phyloP scores from a whole-genome alignment of 2,888 invertebrate species.

The Drosophila borborema region DNA sequence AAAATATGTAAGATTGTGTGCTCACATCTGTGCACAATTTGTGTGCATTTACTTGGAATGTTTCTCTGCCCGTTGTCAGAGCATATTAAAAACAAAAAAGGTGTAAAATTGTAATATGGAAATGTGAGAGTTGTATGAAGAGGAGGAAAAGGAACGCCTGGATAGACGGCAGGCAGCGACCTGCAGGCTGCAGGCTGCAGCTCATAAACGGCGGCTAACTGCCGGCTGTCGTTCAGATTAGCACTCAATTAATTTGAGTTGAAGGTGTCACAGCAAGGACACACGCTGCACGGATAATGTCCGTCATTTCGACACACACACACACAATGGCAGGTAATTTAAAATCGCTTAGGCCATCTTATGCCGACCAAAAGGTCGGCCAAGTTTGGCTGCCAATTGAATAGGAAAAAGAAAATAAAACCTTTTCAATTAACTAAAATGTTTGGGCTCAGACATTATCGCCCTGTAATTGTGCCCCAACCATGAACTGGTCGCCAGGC shows the following conservation, averaged over 20 bases:
- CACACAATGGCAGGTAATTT: conserved; percentile 70
- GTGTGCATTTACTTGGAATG: conserved; percentile 28
- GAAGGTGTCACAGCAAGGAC: conserved; percentile 29
- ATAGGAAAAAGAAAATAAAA: conserved; percentile 24
- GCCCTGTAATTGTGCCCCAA: conserved; percentile 45
- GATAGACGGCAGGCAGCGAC: conserved; percentile 2
- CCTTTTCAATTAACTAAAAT: conserved; percentile 75
- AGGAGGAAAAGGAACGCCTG: not conserved
- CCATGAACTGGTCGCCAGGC: not conserved
- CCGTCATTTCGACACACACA: conserved; percentile 17
- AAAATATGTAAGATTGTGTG: conserved; percentile 11
- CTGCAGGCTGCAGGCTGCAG: conserved; percentile 10
- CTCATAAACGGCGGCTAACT: conserved; percentile 24
- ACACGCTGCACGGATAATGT: conserved; percentile 8
- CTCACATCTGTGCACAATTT: conserved; percentile 50
- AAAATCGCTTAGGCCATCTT: conserved; percentile 68
- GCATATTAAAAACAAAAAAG: conserved; percentile 51
- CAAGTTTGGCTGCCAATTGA: conserved; percentile 34
- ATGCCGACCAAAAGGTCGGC: not conserved
- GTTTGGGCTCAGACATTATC: conserved; percentile 54
- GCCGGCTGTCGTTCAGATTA: conserved; percentile 29
- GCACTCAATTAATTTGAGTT: conserved; percentile 52
- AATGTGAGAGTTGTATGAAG: conserved; percentile 6
- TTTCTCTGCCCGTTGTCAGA: conserved; percentile 22
- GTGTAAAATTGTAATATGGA: conserved; percentile 47